phyloP scores from a whole-genome alignment of 2,888 invertebrate species.

The Mimumesa dahlbomi region DNA sequence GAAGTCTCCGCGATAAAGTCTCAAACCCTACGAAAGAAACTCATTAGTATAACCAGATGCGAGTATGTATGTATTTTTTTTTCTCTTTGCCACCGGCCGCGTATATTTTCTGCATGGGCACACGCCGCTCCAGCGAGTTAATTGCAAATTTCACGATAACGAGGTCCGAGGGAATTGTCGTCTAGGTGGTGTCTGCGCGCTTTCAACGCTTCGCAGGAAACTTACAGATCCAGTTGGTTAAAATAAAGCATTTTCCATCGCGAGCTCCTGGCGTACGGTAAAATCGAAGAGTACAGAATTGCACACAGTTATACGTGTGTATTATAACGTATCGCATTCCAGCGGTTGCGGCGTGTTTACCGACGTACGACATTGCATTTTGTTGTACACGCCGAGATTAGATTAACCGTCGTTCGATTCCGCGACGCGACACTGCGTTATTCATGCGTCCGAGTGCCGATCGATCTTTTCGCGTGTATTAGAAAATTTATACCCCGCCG shows the following conservation, averaged over 20 bases:
- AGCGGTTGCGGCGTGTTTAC: slow-evolving; percentile 16
- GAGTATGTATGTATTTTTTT: not conserved
- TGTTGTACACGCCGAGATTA: slow-evolving; percentile 19
- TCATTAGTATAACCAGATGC: slow-evolving; percentile 13
- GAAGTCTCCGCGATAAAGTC: not conserved
- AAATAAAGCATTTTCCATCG: not conserved
- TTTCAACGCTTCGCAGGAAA: not conserved
- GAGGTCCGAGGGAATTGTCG: not conserved
- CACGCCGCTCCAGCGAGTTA: not conserved
- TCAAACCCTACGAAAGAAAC: not conserved
- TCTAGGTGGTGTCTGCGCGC: not conserved
- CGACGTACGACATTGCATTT: slow-evolving; percentile 6
- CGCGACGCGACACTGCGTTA: not conserved
- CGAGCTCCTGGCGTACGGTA: not conserved
- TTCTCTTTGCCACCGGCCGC: not conserved
- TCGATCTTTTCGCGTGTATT: not conserved
- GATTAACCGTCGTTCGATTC: slow-evolving; percentile 14
- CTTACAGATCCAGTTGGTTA: not conserved
- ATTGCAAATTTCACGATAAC: not conserved
- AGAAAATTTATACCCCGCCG: too few relatives aligned
- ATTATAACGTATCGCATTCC: slow-evolving; percentile 19
- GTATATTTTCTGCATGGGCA: not conserved
- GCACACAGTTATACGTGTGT: slow-evolving; percentile 19
- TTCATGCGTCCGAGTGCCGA: slow-evolving; percentile 2
- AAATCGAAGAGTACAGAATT: not conserved